A percentile compares a stretch with the other conserved stretches of the same genome.
These are phyloP conservation scores for Apostichopus leukothele DNA, from an alignment of 53 echinoderm and acorn worm species.

Conservation along the genomic window DNA sequence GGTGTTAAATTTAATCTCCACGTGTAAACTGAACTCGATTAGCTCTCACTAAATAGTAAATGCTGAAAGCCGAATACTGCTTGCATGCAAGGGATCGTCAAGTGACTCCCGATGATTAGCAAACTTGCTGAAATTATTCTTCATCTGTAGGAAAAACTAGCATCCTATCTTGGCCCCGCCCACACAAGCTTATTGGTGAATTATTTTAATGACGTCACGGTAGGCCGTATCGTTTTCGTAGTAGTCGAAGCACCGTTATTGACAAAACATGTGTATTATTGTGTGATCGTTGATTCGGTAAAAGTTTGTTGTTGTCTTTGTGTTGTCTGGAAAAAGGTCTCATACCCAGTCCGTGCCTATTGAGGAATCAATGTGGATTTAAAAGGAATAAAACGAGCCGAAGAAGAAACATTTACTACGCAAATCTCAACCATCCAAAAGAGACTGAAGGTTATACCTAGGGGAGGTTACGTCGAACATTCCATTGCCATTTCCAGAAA, in stretches of 20 bases:
- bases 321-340: background rate
- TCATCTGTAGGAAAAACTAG: no score
- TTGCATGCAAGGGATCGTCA: no score
- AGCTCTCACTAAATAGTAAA: no score
- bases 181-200: background rate
- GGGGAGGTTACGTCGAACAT: constrained; percentile 16
- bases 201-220: background rate
- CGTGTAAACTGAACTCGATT: no score
- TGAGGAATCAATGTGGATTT: background rate
- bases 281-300: constrained; percentile 2
- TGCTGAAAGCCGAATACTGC: no score
- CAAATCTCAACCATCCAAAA: constrained; percentile 8
- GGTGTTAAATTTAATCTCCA: no score
- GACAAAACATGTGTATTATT: background rate
- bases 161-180: background rate
- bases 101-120: no score
- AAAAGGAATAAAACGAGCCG: background rate
- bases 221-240: no score
- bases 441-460: background rate
- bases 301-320: constrained; percentile 12
- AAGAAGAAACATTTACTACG: background rate
- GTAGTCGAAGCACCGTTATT: background rate
- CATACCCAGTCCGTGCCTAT: no score
- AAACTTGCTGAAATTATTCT: no score
- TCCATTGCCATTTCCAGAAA: background rate